Conservation (phyloP, 2,888 invertebrate genomes). For the Zhuqinia jingwanae region DNA sequence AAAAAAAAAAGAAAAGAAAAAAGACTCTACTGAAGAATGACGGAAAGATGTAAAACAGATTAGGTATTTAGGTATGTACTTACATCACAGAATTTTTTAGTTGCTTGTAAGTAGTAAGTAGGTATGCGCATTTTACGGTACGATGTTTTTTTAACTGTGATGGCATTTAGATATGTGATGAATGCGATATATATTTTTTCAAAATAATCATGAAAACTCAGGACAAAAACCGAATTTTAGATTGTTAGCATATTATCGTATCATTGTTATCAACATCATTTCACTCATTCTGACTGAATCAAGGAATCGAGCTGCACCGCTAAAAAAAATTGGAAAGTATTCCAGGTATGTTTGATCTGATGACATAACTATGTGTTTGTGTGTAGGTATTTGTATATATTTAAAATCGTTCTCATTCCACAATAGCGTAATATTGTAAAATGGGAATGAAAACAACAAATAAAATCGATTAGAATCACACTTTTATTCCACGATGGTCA, state of each 20-base stretch:
- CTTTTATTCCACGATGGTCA: slow-evolving; percentile 26
- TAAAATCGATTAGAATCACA: slow-evolving; percentile 50
- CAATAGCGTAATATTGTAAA: slow-evolving; percentile 37
- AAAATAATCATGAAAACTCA: background rate
- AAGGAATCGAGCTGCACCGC: no score
- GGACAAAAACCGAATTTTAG: background rate
- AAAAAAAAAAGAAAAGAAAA: slow-evolving; percentile 18
- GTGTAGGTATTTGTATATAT: background rate
- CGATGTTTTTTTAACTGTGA: slow-evolving; percentile 7
- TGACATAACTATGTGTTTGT: background rate
- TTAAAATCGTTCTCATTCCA: slow-evolving; percentile 17
- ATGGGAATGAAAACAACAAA: background rate
- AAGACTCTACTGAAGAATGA: no score
- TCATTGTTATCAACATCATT: background rate
- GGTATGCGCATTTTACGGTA: background rate
- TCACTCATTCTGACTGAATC: no score
- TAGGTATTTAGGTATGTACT: no score
- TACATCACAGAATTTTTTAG: slow-evolving; percentile 5
- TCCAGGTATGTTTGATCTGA: slow-evolving; percentile 1
- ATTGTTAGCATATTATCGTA: background rate
- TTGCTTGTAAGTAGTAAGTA: no score
- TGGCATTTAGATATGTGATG: background rate
- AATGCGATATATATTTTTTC: background rate
- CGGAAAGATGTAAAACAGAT: slow-evolving; percentile 58
- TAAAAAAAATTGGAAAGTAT: slow-evolving; percentile 6